A percentile compares a stretch with the other conserved stretches of the same genome.
Evolutionary conservation across 2,888 invertebrate genomes (phyloP).

Genomic region (Agonopterix heracliana): DNA sequence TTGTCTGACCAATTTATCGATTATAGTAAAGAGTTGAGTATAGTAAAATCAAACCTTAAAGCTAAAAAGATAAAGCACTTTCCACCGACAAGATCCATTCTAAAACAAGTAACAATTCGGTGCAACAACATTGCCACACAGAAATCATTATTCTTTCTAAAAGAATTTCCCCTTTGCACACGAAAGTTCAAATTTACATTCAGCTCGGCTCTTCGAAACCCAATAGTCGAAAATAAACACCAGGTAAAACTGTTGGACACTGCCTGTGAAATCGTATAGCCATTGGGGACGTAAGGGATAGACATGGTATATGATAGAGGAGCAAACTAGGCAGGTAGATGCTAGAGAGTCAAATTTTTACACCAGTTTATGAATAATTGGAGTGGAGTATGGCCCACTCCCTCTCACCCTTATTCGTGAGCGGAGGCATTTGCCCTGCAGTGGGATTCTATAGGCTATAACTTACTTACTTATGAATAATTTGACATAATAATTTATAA

Average conservation of each 20-base stretch:
- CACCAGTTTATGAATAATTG: no score
- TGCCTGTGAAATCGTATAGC: slow-evolving; percentile 10
- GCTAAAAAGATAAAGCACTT: no score
- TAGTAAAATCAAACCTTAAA: no score
- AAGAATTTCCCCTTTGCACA: slow-evolving; percentile 4
- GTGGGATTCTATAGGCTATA: no score
- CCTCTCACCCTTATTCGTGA: no score
- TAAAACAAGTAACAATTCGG: background rate
- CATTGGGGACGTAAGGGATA: background rate
- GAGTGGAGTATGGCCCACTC: no score
- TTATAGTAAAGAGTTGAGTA: no score
- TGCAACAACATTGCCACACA: background rate
- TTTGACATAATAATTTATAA: no score
- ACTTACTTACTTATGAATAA: no score
- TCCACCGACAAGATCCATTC: no score
- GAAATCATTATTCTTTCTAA: slow-evolving; percentile 8
- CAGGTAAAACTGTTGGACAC: slow-evolving; percentile 11
- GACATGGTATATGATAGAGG: background rate
- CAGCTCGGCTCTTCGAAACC: slow-evolving; percentile 9
- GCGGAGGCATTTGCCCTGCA: no score
- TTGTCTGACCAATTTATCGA: no score
- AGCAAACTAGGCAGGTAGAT: background rate
- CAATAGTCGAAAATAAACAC: slow-evolving; percentile 15
- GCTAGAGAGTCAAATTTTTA: background rate
- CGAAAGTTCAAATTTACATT: slow-evolving; percentile 12